Evolutionary conservation across 2,797 vertebrate genomes (phyloP).

Genomic region (Tarsius wallacei): DNA sequence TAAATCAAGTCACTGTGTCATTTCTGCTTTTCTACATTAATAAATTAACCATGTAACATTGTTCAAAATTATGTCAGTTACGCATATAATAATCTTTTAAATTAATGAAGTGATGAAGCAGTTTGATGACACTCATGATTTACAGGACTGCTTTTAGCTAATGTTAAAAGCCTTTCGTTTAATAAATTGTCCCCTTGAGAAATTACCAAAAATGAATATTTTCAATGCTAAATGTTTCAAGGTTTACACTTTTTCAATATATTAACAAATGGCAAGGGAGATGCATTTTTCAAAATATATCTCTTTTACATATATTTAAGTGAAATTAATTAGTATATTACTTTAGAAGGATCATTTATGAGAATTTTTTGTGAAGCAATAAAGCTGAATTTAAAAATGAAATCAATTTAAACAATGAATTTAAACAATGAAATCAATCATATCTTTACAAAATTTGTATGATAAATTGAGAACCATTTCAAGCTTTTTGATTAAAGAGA

Average conservation of each 20-base stretch:
- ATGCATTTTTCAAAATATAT: slow-evolving; percentile 93
- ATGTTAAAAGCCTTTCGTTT: slow-evolving; percentile 94
- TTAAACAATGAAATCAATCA: slow-evolving; percentile 92
- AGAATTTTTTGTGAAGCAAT: slow-evolving; percentile 90
- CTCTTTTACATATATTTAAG: slow-evolving; percentile 94
- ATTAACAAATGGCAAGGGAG: slow-evolving; percentile 92
- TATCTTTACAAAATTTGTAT: slow-evolving; percentile 87
- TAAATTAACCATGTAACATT: slow-evolving; percentile 96
- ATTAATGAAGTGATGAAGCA: slow-evolving; percentile 97
- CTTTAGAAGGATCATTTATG: slow-evolving; percentile 92
- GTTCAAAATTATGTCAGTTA: slow-evolving; percentile 96
- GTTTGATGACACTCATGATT: slow-evolving; percentile 95
- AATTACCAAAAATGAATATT: slow-evolving; percentile 96
- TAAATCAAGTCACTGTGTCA: slow-evolving; percentile 93
- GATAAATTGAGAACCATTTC: slow-evolving; percentile 88
- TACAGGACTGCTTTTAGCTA: slow-evolving; percentile 95
- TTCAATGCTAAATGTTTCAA: slow-evolving; percentile 93
- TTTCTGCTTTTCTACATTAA: slow-evolving; percentile 93
- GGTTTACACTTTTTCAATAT: slow-evolving; percentile 94
- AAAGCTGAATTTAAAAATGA: slow-evolving; percentile 92
- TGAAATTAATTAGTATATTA: slow-evolving; percentile 93
- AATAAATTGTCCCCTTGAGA: slow-evolving; percentile 94
- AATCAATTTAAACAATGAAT: slow-evolving; percentile 92
- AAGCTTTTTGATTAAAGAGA: slow-evolving; percentile 89
- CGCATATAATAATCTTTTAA: slow-evolving; percentile 96